Evolutionary conservation across 2,888 invertebrate species (phyloP).

Genomic region (Lasioglossum malachurum): DNA sequence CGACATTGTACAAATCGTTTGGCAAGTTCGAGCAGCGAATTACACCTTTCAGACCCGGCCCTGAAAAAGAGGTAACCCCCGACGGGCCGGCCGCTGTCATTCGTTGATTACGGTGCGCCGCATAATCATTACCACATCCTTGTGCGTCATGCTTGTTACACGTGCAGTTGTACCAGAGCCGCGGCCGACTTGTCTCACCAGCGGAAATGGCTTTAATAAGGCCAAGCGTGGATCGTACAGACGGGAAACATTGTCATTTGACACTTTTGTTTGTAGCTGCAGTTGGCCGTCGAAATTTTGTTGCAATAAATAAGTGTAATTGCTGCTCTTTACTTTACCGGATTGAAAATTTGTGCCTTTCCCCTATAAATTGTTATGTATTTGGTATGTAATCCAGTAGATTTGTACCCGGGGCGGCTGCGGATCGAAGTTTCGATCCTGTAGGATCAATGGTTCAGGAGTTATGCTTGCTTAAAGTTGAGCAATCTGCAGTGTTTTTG

Average conservation of each 20-base stretch:
- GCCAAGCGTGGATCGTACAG: neutral
- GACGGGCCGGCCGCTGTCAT: constrained; percentile 35
- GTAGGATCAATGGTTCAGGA: no score
- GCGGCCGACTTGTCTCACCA: constrained; percentile 64
- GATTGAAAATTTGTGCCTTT: no score
- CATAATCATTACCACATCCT: constrained; percentile 76
- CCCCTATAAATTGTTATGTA: no score
- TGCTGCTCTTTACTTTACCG: no score
- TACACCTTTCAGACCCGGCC: constrained; percentile 15
- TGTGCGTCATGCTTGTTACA: constrained; percentile 74
- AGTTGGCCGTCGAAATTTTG: neutral
- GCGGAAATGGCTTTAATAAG: constrained; percentile 59
- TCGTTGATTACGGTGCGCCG: constrained; percentile 66
- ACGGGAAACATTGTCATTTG: neutral
- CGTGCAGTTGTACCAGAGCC: constrained; percentile 68
- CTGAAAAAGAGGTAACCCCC: constrained; percentile 30
- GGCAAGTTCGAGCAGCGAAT: constrained; percentile 34
- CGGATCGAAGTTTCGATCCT: no score
- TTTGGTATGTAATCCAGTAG: no score
- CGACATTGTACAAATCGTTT: neutral
- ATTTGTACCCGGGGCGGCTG: no score
- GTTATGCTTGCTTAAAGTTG: no score
- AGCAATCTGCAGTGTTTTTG: no score
- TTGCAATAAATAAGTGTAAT: constrained; percentile 14
- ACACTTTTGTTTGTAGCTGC: neutral